These are phyloP conservation scores for Colostygia pectinataria DNA, from an alignment of 2,888 invertebrate species.

Conservation along the genomic window DNA sequence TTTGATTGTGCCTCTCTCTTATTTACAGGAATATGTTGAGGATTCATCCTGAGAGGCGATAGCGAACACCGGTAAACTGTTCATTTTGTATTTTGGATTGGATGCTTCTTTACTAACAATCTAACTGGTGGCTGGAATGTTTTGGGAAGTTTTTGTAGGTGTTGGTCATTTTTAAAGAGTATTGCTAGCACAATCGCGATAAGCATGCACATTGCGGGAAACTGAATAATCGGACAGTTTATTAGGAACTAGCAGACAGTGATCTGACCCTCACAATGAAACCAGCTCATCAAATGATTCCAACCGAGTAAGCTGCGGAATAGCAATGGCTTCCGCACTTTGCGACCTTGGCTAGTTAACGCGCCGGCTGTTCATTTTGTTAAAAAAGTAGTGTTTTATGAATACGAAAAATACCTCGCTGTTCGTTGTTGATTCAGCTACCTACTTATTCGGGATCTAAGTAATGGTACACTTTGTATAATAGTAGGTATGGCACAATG, in stretches of 20 bases:
- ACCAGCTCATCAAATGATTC: constrained; percentile 4
- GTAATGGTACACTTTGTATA: too few relatives aligned
- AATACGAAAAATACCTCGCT: too few relatives aligned
- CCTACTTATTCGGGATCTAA: too few relatives aligned
- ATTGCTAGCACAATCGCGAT: too few relatives aligned
- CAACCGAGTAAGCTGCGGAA: neutral
- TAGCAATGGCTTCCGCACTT: constrained; percentile 7
- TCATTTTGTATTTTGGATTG: neutral
- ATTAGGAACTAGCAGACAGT: neutral
- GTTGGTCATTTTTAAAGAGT: too few relatives aligned
- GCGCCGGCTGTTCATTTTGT: neutral
- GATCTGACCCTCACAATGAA: neutral
- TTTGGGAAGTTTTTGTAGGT: too few relatives aligned
- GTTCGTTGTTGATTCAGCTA: too few relatives aligned
- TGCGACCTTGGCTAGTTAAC: constrained; percentile 14
- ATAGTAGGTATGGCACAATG: too few relatives aligned
- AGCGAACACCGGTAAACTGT: constrained; percentile 6
- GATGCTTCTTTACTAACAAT: constrained; percentile 2
- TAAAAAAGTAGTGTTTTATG: neutral
- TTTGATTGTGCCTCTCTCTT: constrained; percentile 9
- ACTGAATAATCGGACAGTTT: too few relatives aligned
- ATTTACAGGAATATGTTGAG: constrained; percentile 8
- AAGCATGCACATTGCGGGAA: too few relatives aligned
- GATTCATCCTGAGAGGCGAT: neutral
- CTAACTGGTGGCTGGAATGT: neutral